These are phyloP conservation scores for Oegoconia quadripuncta DNA, from an alignment of 2,888 invertebrate species.

Conservation along the genomic window DNA sequence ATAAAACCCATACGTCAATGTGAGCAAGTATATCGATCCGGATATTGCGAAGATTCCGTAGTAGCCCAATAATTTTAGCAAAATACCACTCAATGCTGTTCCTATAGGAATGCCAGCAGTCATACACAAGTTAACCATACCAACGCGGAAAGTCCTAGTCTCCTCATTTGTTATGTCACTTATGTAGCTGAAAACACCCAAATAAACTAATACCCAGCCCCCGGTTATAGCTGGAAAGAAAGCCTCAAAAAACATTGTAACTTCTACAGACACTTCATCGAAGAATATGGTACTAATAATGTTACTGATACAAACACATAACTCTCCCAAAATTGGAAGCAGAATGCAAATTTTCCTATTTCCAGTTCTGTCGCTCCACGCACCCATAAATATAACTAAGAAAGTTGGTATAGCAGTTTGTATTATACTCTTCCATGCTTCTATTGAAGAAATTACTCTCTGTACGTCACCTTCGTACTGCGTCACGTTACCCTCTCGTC, in stretches of 20 bases:
- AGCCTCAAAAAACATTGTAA: slow-evolving; percentile 73
- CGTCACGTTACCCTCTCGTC: slow-evolving; percentile 72
- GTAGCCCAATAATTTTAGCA: slow-evolving; percentile 60
- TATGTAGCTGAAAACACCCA: slow-evolving; percentile 81
- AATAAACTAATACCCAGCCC: slow-evolving; percentile 74
- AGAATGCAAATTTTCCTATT: slow-evolving; percentile 78
- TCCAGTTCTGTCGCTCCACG: slow-evolving; percentile 81
- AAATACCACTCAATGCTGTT: slow-evolving; percentile 73
- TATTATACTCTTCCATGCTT: slow-evolving; percentile 77
- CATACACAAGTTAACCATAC: slow-evolving; percentile 78
- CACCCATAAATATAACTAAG: slow-evolving; percentile 78
- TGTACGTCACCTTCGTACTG: slow-evolving; percentile 81
- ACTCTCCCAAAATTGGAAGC: slow-evolving; percentile 74
- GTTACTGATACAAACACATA: slow-evolving; percentile 65
- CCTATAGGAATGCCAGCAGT: slow-evolving; percentile 79
- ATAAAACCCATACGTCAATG: slow-evolving; percentile 54
- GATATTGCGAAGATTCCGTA: slow-evolving; percentile 61
- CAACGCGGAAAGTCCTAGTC: slow-evolving; percentile 79
- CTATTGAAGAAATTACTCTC: slow-evolving; percentile 72
- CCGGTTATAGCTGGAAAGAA: slow-evolving; percentile 76
- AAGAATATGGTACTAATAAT: slow-evolving; percentile 76
- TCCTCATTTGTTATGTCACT: slow-evolving; percentile 77
- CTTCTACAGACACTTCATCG: slow-evolving; percentile 71
- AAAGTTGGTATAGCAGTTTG: slow-evolving; percentile 77
- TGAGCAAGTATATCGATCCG: slow-evolving; percentile 55